Base-by-base conservation (phyloP, 1,140 invertebrate species). In the Tetramorium simillimum region DNA sequence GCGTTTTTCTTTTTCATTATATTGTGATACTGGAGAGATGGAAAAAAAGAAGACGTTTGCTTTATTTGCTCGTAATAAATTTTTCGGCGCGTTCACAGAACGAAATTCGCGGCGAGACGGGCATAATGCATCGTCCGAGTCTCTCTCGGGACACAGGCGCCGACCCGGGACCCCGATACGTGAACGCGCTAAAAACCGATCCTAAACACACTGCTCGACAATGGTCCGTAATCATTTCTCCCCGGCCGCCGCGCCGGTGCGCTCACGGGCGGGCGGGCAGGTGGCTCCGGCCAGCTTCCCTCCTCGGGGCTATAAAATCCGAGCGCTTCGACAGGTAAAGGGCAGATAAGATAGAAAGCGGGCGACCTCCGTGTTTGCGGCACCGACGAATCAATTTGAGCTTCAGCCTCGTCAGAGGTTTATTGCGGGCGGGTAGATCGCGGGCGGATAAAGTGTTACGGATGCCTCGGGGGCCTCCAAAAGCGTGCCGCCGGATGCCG, bases 171-270 rank as follows among this genome's bases (percentile, higher is more conserved):
- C 49, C 7, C 80, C 24, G 40, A 78, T 65, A 49, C 65, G 82
- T 53, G 82, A 77, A 67, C 37, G 73, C 43, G 70, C 75, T 46
- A 28, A 86, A 67, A 90, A 90, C 65, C 51, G 28, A 56, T 90
- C 89, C 89, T 90, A 91, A 91, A 87, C 76, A 90, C 89, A 91
- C 89, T 51, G 10, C 76, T 58, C 89, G 43, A 88, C 90, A 89
- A 91, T 91, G 62, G 86, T 58, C 86, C 67, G 86, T 90, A 85
- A 91, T 92, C 90, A 80, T 91, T 87, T 56, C 75, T 56, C 49
- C 56, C 37, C 24, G 33, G n/a, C 18, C 28, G 53, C 37, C 33
- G 60, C 28, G 53, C 37, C 33, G 60, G 53, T 58, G 18, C 85
- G 33, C 24, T 70, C 84, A 56, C 56, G 62, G 14, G 10, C 63